Base-by-base conservation (phyloP, 2,113 vertebrate species). In the Girardinichthys multiradiatus region DNA sequence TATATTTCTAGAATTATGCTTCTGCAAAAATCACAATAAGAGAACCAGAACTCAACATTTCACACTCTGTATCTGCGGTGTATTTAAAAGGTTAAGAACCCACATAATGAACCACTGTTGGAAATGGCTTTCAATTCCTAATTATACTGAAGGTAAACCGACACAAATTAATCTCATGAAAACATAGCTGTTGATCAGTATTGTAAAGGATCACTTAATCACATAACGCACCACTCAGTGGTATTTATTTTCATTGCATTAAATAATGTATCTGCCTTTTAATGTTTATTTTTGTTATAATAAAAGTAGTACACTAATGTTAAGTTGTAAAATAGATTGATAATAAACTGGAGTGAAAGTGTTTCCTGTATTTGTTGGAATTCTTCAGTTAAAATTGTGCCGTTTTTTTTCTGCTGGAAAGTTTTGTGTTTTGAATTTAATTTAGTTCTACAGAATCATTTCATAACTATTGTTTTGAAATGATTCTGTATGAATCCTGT, bases 291-390 rank as follows among this genome's bases (percentile, higher is more conserved):
- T n/a, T 88, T 87, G 57, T 81, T 81, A 74, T 48, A 74, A 80
- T 26, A 1, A 45, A 77, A 60, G 73, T n/a, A 70, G 79, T 64
- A 42, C 68, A 87, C 79, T 87, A 82, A 88, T 82, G 86, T 90
- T 82, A 87, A 90, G 57, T 79, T 90, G 82, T 90, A 80, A 30
- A 87, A 73, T 72, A 80, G 57, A 87, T 82, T 77, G 71, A 83
- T 81, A 92, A 89, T 90, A 92, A 91, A 91, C 62, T 86, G 79
- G 42, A 84, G 28, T 80, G 33, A 82, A 80, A 70, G 66, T 58
- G 58, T 60, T 63, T 15, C 42, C 3, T 67, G 12, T 48, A 12
- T 42, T 60, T 59, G 11, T 39, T 30, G 64, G 33, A 9, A 33
- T 2, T 37, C 8, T 8, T 31, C 17, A 26, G 29, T 63, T 33